These are phyloP conservation scores for Netelia fuscicornis DNA, from an alignment of 2,888 invertebrate species.

Conservation along the genomic window DNA sequence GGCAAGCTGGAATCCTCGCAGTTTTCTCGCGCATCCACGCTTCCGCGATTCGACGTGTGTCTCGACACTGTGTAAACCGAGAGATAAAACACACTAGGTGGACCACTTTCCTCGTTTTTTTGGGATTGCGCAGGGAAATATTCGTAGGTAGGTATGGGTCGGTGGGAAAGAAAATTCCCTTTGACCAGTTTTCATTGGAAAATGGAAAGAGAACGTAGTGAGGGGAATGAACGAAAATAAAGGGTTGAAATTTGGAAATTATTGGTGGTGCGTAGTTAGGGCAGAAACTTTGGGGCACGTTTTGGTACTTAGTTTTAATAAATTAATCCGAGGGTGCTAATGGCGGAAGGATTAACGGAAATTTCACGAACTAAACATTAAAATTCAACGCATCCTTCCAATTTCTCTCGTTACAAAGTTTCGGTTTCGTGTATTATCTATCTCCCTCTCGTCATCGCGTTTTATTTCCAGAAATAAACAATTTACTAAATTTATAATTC, in stretches of 20 bases:
- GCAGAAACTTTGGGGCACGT: slow-evolving; percentile 8
- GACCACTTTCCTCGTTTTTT: slow-evolving; percentile 1
- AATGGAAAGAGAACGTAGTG: background rate
- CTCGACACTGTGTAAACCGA: slow-evolving; percentile 45
- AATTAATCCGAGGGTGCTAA: slow-evolving; percentile 68
- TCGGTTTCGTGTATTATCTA: slow-evolving; percentile 18
- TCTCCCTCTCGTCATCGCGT: background rate
- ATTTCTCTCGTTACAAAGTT: background rate
- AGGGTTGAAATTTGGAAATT: slow-evolving; percentile 1
- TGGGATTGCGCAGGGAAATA: slow-evolving; percentile 17
- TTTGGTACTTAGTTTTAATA: slow-evolving; percentile 44
- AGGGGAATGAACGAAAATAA: background rate
- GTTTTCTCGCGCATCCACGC: slow-evolving; percentile 12
- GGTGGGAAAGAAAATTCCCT: background rate
- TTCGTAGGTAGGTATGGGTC: too few relatives aligned
- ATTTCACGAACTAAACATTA: slow-evolving; percentile 45
- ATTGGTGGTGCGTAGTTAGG: slow-evolving; percentile 33
- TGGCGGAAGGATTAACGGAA: slow-evolving; percentile 61
- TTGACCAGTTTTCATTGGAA: background rate
- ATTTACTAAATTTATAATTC: too few relatives aligned
- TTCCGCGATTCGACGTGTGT: slow-evolving; percentile 29
- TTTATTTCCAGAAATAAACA: too few relatives aligned
- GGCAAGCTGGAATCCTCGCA: background rate
- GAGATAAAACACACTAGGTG: slow-evolving; percentile 13
- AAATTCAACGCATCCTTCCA: slow-evolving; percentile 34